Conservation (phyloP, 2,797 vertebrate genomes). For the Cirrhinus molitorella region DNA sequence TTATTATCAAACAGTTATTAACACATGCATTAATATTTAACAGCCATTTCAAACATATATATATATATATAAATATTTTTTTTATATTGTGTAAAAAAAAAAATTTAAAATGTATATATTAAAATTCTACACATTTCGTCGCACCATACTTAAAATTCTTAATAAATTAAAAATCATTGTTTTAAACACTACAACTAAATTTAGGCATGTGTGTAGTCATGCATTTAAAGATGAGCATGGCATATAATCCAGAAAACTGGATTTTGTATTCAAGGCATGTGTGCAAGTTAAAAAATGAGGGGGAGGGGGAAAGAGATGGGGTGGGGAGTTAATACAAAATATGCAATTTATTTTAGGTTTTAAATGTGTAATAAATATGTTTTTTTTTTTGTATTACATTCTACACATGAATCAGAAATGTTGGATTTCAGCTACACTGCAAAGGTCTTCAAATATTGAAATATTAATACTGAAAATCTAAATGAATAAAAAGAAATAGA, state of each 20-base stretch:
- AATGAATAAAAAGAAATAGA: neutral
- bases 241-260: neutral
- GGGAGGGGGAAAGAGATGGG: neutral
- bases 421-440: neutral
- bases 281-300: no score
- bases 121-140: no score
- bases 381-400: neutral
- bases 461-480: neutral
- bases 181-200: no score
- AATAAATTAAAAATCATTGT: no score
- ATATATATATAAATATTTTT: no score
- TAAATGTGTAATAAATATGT: neutral
- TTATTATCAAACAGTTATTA: neutral
- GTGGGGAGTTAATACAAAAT: neutral
- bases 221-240: neutral
- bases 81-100: no score
- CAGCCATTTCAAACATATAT: neutral
- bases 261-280: neutral
- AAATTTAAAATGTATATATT: no score
- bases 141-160: no score
- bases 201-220: neutral
- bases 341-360: neutral
- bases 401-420: neutral
- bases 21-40: neutral
- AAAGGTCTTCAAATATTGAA: neutral